Base-by-base conservation (phyloP, 2,888 invertebrate genomes). In the Euproctis similis region DNA sequence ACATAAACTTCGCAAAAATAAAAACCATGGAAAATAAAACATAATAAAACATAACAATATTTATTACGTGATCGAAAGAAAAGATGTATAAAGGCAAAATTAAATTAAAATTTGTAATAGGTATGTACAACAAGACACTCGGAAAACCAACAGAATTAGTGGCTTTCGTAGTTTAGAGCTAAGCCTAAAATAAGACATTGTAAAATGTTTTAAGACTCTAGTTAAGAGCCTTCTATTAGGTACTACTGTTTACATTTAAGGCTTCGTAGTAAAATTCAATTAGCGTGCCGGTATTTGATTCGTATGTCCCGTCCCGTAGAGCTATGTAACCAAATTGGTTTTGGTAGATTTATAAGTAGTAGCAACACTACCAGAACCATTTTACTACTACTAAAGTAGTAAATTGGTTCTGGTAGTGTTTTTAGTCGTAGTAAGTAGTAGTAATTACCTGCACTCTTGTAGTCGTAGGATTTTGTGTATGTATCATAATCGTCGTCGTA, bases 401-500 rank as follows among this genome's bases (percentile, higher is more conserved):
- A n/a, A n/a, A 8, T 19, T n/a, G n/a, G 7, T 6, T n/a, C 5
- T n/a, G n/a, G 3, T n/a, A 19, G 3, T 3, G 6, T 19, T 3
- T 32, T n/a, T 36, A 31, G 11, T 31, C 9, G 39, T 31, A 2
- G 7, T 8, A 12, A 5, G 7, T 16, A 16, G 16, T 16, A 5
- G n/a, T n/a, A 30, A 49, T 74, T 68, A 82, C 84, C 84, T 60
- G 81, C 58, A 42, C 44, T 64, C 48, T 63, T 69, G 59, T 70
- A 77, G 59, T 84, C 78, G 46, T 78, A 78, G 30, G 52, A 41
- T 45, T 71, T 76, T 7, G 80, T 80, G 45, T 80, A 82, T 1
- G 69, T 59, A 42, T 84, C 84, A 57, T 82, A 84, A 39, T 85
- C 81, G 27, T 84, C 81, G 42, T 84, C 81, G 47, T 81, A 82